phyloP scores from a whole-genome alignment of 2,113 vertebrate genomes.

The Butorides virescens region DNA sequence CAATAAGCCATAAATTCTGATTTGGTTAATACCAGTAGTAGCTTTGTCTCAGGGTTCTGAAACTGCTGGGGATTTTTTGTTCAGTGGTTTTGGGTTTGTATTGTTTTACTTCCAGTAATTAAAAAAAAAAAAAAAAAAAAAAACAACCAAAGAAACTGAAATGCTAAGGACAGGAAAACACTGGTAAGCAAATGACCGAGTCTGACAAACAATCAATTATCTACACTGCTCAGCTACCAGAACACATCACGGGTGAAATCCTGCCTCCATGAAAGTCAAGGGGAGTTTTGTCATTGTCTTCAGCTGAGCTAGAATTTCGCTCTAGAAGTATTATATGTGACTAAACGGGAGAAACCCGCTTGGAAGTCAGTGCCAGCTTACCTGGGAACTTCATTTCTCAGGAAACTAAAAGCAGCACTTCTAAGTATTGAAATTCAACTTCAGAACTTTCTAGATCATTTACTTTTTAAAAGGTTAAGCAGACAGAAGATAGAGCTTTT shows the following conservation, averaged over 20 bases:
- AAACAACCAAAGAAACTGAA: not conserved
- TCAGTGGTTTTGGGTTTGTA: not conserved
- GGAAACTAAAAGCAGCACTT: not conserved
- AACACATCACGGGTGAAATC: not conserved
- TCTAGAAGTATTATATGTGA: not conserved
- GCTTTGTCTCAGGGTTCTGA: not conserved
- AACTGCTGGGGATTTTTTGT: not conserved
- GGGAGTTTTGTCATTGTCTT: not conserved
- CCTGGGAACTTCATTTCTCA: not conserved
- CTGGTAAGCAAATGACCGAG: not conserved
- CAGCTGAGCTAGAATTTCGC: not conserved
- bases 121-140: no score
- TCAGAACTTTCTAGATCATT: not conserved
- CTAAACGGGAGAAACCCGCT: not conserved
- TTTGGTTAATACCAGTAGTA: not conserved
- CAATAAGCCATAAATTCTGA: not conserved
- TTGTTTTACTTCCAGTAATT: not conserved
- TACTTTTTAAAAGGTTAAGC: not conserved
- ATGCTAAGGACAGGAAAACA: not conserved
- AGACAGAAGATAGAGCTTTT: not conserved
- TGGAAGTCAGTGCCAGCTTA: not conserved
- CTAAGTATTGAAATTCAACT: not conserved
- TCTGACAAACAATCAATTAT: not conserved
- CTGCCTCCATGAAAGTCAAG: not conserved
- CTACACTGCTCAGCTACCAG: not conserved